Conservation (phyloP, 2,797 vertebrate genomes). For the Pelodytes ibericus region DNA sequence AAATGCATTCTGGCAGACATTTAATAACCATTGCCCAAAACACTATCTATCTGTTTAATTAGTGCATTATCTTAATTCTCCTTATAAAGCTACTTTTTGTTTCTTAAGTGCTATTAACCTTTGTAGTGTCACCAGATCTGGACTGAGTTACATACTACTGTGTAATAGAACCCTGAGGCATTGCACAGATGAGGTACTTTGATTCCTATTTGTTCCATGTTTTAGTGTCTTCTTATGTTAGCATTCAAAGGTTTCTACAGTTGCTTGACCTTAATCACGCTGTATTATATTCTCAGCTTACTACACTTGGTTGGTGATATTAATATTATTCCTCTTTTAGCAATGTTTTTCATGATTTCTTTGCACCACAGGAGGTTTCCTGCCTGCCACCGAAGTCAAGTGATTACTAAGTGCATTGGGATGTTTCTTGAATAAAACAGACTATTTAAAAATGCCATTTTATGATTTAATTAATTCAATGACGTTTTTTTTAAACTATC, state of each 20-base stretch:
- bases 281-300: constrained; percentile 1
- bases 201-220: constrained; percentile 11
- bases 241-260: constrained; percentile 15
- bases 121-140: neutral
- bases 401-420: constrained; percentile 30
- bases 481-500: constrained; percentile 46
- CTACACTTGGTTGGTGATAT: neutral
- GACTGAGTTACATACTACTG: neutral
- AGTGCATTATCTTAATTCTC: constrained; percentile 3
- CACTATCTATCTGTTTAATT: neutral
- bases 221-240: constrained; percentile 9
- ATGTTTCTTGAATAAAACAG: constrained; percentile 22
- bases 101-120: constrained; percentile 6
- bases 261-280: constrained; percentile 17
- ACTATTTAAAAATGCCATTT: constrained; percentile 14
- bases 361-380: constrained; percentile 7
- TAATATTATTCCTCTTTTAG: constrained; percentile 11
- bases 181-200: constrained; percentile 6
- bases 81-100: neutral
- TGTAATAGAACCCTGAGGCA: neutral
- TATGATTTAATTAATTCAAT: constrained; percentile 57
- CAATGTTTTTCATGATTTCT: constrained; percentile 16
- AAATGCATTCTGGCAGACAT: neutral
- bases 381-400: constrained; percentile 16
- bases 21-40: neutral